Conservation (phyloP, 2,888 invertebrate genomes). For the Dastarcus helophoroides region DNA sequence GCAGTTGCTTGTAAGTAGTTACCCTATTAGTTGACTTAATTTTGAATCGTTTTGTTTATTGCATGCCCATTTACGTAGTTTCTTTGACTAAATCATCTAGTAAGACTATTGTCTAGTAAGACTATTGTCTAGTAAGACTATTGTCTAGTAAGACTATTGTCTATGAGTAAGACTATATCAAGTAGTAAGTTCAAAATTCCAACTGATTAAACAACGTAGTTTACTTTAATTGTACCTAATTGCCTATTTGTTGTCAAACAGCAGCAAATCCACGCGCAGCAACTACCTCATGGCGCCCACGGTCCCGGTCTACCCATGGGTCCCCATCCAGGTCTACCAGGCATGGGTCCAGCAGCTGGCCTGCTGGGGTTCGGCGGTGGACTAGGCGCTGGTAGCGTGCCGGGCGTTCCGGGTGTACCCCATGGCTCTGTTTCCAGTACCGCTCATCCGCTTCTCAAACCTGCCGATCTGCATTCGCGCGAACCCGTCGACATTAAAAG, state of each 20-base stretch:
- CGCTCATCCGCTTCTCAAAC: constrained; percentile 34
- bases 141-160: too few species aligned
- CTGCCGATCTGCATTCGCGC: constrained; percentile 31
- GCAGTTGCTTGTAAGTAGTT: constrained; percentile 79
- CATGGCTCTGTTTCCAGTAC: constrained; percentile 25
- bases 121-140: too few species aligned
- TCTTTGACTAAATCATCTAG: too few species aligned
- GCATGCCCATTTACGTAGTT: too few species aligned
- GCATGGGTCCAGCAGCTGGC: constrained; percentile 32
- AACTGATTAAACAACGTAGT: too few species aligned
- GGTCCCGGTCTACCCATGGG: constrained; percentile 35
- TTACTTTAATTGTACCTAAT: too few species aligned
- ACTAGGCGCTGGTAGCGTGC: constrained; percentile 22
- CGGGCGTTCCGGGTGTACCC: constrained; percentile 27
- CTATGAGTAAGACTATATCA: too few species aligned
- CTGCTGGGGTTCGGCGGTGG: constrained; percentile 28
- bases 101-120: too few species aligned
- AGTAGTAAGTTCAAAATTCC: too few species aligned
- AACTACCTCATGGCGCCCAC: constrained; percentile 35
- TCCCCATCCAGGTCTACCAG: constrained; percentile 34
- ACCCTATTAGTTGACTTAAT: too few species aligned
- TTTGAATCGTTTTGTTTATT: too few species aligned
- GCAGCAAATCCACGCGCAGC: constrained; percentile 38
- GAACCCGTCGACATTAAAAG: constrained; percentile 29
- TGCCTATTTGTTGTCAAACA: constrained; percentile 20